Base-by-base conservation (phyloP, 1,140 invertebrate species). In the Drosophila nebulosa region DNA sequence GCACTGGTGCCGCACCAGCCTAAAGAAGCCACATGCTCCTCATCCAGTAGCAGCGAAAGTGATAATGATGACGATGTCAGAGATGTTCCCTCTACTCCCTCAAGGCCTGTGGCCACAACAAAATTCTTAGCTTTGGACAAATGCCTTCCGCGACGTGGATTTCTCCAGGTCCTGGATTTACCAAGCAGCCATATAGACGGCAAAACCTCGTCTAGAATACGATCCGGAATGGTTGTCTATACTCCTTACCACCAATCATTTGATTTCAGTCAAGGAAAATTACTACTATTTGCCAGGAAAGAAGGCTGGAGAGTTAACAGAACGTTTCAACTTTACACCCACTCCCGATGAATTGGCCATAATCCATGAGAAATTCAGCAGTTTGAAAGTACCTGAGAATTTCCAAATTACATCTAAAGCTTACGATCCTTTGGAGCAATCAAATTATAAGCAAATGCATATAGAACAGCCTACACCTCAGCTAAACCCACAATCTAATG, bases 111-210 rank as follows among this genome's bases (percentile, higher is more conserved):
- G 4, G 27, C 67, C 1, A 76, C 93, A 27, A 99, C 98, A 0
- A 97, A 96, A 92, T 99, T 99, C 92, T 92, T 99, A 64, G 97
- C 98, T 1, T 92, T 99, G 6, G 98, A 99, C 91, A 99, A 99
- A 93, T 99, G 98, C 92, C 92, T 99, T 30, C 98, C 98, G 0
- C 94, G 94, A 76, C 93, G 97, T 78, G 94, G 95, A 63, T 99
- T 98, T 92, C 92, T 99, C 62, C 97, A 98, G 93, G 93, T 97
- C 53, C 58, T 94, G 9, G 93, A 94, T 35, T 75, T 95, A 26
- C 63, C 73, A 6, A 64, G 35, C 16, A 69, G 32, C 6, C 39
- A 92, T 63, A 42, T 7, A 3, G 52, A 70, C 3, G 65, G 92
- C 27, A 91, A 91, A 93, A 56, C 91, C 96, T 46, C 92, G 94